Percentiles rank a stretch among this genome's conserved stretches.
These are phyloP conservation scores for Cerceris ruficornis DNA, from an alignment of 2,888 invertebrate species.

Conservation along the genomic window DNA sequence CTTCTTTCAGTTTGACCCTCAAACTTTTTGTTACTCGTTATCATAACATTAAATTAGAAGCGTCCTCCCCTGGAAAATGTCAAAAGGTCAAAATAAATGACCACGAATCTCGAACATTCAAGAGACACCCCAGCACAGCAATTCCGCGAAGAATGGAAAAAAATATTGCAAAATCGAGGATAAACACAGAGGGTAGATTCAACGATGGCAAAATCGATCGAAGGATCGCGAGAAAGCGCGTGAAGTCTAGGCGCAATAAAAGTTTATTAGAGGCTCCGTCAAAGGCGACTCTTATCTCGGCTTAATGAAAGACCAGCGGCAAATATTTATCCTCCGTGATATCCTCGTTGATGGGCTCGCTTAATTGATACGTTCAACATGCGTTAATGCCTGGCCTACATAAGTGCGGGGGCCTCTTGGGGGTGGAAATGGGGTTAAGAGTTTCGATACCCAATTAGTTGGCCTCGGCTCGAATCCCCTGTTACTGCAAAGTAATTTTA, in stretches of 20 bases:
- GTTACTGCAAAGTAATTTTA: no score
- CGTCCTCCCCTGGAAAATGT: no score
- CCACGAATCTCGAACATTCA: no score
- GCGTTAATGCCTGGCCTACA: constrained; percentile 10
- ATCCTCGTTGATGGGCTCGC: constrained; percentile 21
- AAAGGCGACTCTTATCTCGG: constrained; percentile 44
- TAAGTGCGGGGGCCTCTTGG: not conserved
- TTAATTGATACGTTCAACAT: constrained; percentile 45
- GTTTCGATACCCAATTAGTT: no score
- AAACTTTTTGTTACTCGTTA: no score
- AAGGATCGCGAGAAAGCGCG: constrained; percentile 29
- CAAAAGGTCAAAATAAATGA: no score
- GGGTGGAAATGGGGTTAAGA: no score
- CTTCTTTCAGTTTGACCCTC: no score
- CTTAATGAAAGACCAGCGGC: constrained; percentile 71
- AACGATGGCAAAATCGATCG: constrained; percentile 31
- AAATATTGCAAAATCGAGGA: not conserved
- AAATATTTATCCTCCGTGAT: constrained; percentile 74
- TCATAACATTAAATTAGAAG: no score
- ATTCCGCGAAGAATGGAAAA: not conserved
- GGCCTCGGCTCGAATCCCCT: no score
- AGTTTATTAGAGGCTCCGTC: constrained; percentile 65
- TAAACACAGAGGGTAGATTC: not conserved
- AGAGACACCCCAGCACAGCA: no score
- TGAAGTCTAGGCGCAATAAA: constrained; percentile 64